phyloP scores from a whole-genome alignment of 2,797 vertebrate genomes.

The Mareca strepera region DNA sequence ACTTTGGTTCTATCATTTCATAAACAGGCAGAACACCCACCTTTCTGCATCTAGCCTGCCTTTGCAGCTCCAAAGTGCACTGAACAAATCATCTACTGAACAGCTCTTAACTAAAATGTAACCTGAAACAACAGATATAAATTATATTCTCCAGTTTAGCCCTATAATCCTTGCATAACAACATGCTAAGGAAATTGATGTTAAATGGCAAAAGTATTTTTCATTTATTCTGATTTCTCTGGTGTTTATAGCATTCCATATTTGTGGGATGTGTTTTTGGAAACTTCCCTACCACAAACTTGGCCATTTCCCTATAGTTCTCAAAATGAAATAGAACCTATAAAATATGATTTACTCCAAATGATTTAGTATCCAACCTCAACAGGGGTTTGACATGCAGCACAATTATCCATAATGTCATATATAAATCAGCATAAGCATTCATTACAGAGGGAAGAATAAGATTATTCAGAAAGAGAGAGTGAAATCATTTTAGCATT shows the following conservation, averaged over 20 bases:
- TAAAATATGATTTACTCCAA: not conserved
- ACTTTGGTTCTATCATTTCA: not conserved
- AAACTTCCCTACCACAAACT: not conserved
- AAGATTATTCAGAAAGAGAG: not conserved
- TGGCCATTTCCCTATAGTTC: not conserved
- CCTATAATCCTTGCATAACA: not conserved
- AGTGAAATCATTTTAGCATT: not conserved
- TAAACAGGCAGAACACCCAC: not conserved
- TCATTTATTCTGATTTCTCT: not conserved
- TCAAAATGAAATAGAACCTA: not conserved
- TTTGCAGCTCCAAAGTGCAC: not conserved
- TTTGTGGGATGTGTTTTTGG: not conserved
- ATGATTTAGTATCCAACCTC: not conserved
- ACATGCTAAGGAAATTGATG: not conserved
- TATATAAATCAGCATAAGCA: not conserved
- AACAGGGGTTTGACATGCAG: not conserved
- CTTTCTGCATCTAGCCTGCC: not conserved
- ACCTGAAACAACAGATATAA: not conserved
- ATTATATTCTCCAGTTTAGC: not conserved
- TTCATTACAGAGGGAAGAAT: not conserved
- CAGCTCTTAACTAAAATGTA: not conserved
- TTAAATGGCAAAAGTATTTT: not conserved
- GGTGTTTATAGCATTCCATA: not conserved
- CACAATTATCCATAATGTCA: not conserved
- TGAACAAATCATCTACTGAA: not conserved